A percentile compares a stretch with the other conserved stretches of the same genome.
Conservation (phyloP, 2,888 invertebrate species). For the Nematopogon swammerdamellus region DNA sequence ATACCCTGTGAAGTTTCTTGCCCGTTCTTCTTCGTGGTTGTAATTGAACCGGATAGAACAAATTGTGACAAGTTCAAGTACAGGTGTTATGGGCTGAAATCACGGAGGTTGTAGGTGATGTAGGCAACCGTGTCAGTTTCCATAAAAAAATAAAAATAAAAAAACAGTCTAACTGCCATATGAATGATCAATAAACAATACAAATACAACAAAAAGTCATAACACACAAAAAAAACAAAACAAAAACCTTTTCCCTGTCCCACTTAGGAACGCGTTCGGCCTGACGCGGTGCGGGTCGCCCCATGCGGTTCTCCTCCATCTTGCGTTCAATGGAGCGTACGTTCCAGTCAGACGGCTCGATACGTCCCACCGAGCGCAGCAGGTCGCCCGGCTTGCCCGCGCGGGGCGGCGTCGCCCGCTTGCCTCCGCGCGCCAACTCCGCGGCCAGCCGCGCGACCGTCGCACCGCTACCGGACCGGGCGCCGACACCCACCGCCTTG, state of each 20-base stretch:
- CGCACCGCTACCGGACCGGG: conserved; percentile 24
- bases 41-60: too few relatives aligned
- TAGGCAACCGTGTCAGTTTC: too few relatives aligned
- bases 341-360: conserved; percentile 89
- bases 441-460: conserved; percentile 60
- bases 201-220: too few relatives aligned
- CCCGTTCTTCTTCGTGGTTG: too few relatives aligned
- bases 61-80: too few relatives aligned
- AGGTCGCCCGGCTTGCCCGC: conserved; percentile 76
- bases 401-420: conserved; percentile 55
- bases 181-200: too few relatives aligned
- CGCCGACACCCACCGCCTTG: not conserved
- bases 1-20: too few relatives aligned
- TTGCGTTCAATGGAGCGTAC: conserved; percentile 87
- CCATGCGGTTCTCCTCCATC: conserved; percentile 73
- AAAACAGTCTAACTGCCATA: too few relatives aligned
- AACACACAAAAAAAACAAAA: too few relatives aligned
- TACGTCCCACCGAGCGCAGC: conserved; percentile 82
- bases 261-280: conserved; percentile 87
- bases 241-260: conserved; percentile 74
- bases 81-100: too few relatives aligned
- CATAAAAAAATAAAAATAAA: too few relatives aligned
- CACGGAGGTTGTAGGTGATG: too few relatives aligned
- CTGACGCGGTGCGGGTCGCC: conserved; percentile 55
- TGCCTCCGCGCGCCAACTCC: conserved; percentile 66